Evolutionary conservation across 2,113 vertebrate species (phyloP).

Genomic region (Aegotheles bennettii): DNA sequence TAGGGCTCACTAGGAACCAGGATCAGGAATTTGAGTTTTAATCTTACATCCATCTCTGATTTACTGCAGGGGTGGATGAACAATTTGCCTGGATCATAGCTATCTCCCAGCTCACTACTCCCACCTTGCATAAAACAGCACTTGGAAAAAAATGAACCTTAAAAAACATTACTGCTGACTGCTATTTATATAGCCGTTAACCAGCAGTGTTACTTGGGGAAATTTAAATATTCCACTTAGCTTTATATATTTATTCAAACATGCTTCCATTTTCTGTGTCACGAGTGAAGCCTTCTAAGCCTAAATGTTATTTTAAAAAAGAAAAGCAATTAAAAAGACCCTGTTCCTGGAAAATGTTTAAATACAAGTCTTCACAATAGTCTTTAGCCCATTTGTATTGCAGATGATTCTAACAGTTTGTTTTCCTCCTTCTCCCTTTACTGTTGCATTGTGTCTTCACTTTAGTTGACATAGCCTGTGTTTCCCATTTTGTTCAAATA

Average conservation of each 20-base stretch:
- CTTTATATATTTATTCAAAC: not conserved
- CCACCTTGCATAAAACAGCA: not conserved
- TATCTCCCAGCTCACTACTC: not conserved
- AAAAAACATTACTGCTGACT: not conserved
- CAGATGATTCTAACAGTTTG: not conserved
- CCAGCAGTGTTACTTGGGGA: not conserved
- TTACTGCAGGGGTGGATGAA: not conserved
- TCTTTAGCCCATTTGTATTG: not conserved
- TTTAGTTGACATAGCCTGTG: not conserved
- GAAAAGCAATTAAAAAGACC: fast-evolving
- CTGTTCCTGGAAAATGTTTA: not conserved
- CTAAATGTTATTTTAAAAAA: not conserved
- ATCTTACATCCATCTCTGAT: not conserved
- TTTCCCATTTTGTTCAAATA: not conserved
- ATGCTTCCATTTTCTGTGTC: not conserved
- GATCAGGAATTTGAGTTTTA: not conserved
- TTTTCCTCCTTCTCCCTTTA: not conserved
- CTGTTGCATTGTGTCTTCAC: not conserved
- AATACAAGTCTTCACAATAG: not conserved
- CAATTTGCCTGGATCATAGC: not conserved
- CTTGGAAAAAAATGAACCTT: not conserved
- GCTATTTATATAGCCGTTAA: not conserved
- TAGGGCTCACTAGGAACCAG: not conserved
- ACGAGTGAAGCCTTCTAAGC: not conserved
- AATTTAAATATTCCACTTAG: not conserved